These are phyloP conservation scores for Amaurobius ferox DNA, from an alignment of 2,888 invertebrate species.

Conservation along the genomic window DNA sequence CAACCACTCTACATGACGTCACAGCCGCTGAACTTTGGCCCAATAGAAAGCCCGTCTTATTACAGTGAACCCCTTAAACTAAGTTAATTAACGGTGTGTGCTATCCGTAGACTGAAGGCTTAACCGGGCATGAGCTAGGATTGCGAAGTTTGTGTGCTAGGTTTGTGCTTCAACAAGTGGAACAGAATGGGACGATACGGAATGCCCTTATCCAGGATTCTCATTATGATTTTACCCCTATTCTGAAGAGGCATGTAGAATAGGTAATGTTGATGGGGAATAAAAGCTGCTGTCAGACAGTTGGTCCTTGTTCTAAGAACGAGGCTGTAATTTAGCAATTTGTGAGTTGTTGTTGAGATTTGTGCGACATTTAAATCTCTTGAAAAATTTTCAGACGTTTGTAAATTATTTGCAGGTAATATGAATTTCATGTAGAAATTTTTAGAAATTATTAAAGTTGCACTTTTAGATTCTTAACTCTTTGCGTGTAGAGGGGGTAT, in stretches of 20 bases:
- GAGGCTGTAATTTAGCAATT: neutral
- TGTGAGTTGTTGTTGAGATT: too few relatives aligned
- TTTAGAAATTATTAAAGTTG: too few relatives aligned
- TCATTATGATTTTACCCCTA: constrained; percentile 2
- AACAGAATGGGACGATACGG: constrained; percentile 57
- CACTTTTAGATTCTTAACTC: too few relatives aligned
- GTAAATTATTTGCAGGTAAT: too few relatives aligned
- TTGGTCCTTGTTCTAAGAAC: neutral
- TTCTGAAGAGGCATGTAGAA: neutral
- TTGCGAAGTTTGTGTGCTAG: constrained; percentile 20
- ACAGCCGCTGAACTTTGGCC: neutral
- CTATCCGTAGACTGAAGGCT: constrained; percentile 39
- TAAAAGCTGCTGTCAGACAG: neutral
- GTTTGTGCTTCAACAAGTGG: constrained; percentile 56
- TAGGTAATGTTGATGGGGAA: neutral
- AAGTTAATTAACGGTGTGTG: constrained; percentile 67
- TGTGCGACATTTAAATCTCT: too few relatives aligned
- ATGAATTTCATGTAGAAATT: too few relatives aligned
- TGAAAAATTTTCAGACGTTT: too few relatives aligned
- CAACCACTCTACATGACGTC: neutral
- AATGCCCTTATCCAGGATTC: neutral
- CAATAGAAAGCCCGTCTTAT: constrained; percentile 34
- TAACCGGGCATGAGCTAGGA: constrained; percentile 60
- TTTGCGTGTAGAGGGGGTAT: too few relatives aligned
- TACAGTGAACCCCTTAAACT: constrained; percentile 58